Percentiles rank a stretch among this genome's conserved stretches.
Conservation (phyloP, 2,797 vertebrate genomes). For the Balearica regulorum region DNA sequence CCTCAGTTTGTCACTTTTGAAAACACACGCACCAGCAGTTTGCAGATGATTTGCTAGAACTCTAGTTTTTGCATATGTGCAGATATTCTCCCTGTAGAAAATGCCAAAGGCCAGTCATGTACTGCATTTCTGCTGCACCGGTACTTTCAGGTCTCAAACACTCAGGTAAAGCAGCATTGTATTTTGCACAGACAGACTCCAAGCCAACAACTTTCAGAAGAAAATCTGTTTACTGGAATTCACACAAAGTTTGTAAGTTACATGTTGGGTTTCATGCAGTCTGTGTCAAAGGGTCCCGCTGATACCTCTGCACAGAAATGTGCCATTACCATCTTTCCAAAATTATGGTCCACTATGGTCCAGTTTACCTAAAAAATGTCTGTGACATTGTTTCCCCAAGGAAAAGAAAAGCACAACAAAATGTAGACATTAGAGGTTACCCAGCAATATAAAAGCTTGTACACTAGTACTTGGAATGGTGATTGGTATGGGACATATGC, state of each 20-base stretch:
- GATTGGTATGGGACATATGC: accelerated
- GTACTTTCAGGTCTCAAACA: background rate
- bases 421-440: background rate
- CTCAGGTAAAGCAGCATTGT: background rate
- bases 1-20: background rate
- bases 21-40: background rate
- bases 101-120: background rate
- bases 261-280: background rate
- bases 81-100: background rate
- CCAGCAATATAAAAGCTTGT: background rate
- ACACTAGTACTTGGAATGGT: background rate
- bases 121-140: background rate
- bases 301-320: background rate
- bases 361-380: background rate
- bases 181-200: background rate
- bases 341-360: background rate
- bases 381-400: background rate
- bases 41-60: background rate
- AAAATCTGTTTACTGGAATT: background rate
- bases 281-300: background rate
- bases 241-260: background rate
- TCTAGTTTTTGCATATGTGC: background rate
- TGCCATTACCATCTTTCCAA: background rate
- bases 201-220: background rate
- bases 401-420: background rate